Base-by-base conservation (phyloP, 1,140 invertebrate genomes). In the Lasioglossum baleicum region DNA sequence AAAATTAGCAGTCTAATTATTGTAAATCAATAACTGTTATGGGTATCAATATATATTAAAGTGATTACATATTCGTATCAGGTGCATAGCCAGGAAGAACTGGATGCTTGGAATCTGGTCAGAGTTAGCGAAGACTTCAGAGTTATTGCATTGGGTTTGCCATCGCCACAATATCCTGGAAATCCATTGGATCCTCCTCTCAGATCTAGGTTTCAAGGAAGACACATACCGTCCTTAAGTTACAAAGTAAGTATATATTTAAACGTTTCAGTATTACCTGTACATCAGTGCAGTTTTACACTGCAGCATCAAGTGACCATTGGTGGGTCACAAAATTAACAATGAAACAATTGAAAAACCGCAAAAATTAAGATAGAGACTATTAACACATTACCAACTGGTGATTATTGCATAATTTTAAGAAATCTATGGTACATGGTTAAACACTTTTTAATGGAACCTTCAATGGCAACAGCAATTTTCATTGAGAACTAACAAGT, bases 111-210 rank as follows among this genome's bases (percentile, higher is more conserved):
- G 96, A 96, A 97, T 70, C 91, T 99, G 2, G 96, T 99, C 3
- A 94, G 98, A 81, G 98, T 98, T 0, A 96, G 96, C 87, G 97
- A 99, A 90, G 95, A 98, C 86, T 99, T 99, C 90, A 94, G 98
- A 48, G 97, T 99, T 11, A 97, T 99, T 71, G 98, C 98, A 1
- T 92, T 99, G 17, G 98, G 98, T 20, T 90, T 99, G 69, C 98
- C 98, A 10, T 96, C 97, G 15, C 97, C 98, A 68, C 92, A 95
- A 63, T 98, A 98, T 92, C 95, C 95, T 80, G 99, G 99, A 2
- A 98, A 99, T 91, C 97, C 98, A 0, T 92, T 99, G 15, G 99
- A 99, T 95, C 98, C 98, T 17, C 99, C 99, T 0, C 93, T 99
- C 13, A 94, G 99, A 80, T 99, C 98, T 0, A 93, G 99, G 71